Evolutionary conservation across 2,113 vertebrate genomes (phyloP), one percentile per base, ranked within the genome.

Genomic region (Pteropus alecto): DNA sequence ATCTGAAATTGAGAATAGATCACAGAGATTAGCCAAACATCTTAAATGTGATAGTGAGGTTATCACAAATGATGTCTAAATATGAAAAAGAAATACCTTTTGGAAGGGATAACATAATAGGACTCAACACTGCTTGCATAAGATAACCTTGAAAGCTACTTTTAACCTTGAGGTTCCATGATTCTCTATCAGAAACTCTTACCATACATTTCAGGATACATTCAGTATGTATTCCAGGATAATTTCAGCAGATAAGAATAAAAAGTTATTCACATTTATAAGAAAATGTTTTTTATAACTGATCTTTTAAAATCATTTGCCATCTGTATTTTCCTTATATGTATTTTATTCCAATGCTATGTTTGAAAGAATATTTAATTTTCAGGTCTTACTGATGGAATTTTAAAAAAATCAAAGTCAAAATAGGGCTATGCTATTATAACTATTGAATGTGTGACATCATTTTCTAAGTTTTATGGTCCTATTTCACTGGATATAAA

Each of bases 381-480:
- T 43, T 85, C 30, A 58, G 10, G 8, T 78, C 16, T 83, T 93
- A 86, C 30, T 74, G 22, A 87, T 63, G 12, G 74, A 19, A 78
- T 46, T 83, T 96, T 86, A 60, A 3, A 94, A 91, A 79, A 68
- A 54, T 65, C 65, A 61, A 87, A 94, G 38, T 63, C 48, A 90
- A 84, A 61, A 48, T 22, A 70, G 14, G 4, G 6, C 13, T 43
- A 22, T 30, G 28, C 2, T 79, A n/a, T 61, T 73, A 85, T 38
- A 92, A 94, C 92, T 43, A 71, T 41, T 78, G 51, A 41, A 35
- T 71, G 10, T 28, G 63, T 28, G 11, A 30, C 1, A 38, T 33
- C 77, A 82, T 41, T 94, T 82, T 56, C 21, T 33, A 86, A 38
- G 51, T n/a, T 70, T 76, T 82, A 41, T 82, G 24, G 63, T 61